A percentile compares a stretch with the other conserved stretches of the same genome.
phyloP scores from a whole-genome alignment of 2,888 invertebrate species.

The Caenorhabditis afra region DNA sequence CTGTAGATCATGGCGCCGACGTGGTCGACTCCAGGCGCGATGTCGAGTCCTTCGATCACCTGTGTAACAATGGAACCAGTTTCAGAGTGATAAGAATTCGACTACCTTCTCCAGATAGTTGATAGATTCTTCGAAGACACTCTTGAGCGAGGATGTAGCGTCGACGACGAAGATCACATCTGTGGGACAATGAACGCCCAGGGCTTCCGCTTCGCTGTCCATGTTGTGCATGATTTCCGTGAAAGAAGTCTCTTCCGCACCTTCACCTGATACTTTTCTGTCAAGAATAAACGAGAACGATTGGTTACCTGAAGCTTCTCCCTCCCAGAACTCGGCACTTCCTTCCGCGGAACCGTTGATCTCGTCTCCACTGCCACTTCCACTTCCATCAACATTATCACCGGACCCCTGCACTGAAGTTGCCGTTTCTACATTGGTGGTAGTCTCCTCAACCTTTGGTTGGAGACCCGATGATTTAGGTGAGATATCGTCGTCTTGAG shows the following conservation, averaged over 20 bases:
- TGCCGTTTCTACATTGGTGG: neutral
- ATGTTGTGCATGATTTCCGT: slow-evolving; percentile 40
- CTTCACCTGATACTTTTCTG: slow-evolving; percentile 36
- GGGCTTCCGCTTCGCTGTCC: slow-evolving; percentile 29
- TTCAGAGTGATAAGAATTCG: neutral
- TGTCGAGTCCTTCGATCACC: slow-evolving; percentile 63
- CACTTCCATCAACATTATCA: slow-evolving; percentile 7
- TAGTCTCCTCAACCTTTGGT: slow-evolving; percentile 17
- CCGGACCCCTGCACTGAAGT: slow-evolving; percentile 8
- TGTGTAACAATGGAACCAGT: slow-evolving; percentile 4
- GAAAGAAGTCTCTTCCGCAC: slow-evolving; percentile 31
- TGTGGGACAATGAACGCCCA: slow-evolving; percentile 47
- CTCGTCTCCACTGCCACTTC: slow-evolving; percentile 16
- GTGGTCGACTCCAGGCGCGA: slow-evolving; percentile 50
- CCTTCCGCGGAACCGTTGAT: slow-evolving; percentile 25
- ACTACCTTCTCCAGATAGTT: slow-evolving; percentile 53
- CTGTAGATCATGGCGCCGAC: slow-evolving; percentile 64
- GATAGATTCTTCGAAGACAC: slow-evolving; percentile 52
- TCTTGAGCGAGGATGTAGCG: slow-evolving; percentile 58
- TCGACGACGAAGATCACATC: slow-evolving; percentile 62
- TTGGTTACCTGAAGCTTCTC: slow-evolving; percentile 30
- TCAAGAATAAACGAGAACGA: neutral
- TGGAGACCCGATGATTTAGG: slow-evolving; percentile 24
- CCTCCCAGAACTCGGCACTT: slow-evolving; percentile 20
- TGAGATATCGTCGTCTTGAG: slow-evolving; percentile 10